Percentiles rank a stretch among this genome's conserved stretches.
Conservation (phyloP, 2,113 vertebrate genomes). For the Leucopternis melanops region DNA sequence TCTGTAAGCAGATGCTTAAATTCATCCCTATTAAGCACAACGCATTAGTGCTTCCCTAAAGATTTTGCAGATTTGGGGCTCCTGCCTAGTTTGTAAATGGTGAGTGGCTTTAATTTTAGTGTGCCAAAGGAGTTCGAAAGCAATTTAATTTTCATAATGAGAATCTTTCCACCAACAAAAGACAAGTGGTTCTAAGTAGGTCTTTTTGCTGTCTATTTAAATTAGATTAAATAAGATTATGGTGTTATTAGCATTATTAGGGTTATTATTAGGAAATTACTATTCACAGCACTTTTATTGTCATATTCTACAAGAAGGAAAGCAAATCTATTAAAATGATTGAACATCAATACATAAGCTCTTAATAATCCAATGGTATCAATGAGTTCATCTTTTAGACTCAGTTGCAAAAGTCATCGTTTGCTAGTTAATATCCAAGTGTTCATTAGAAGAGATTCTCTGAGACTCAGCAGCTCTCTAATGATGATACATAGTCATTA, state of each 20-base stretch:
- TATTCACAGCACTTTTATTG: slow-evolving; percentile 16
- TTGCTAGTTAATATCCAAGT: slow-evolving; percentile 26
- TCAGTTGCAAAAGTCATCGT: not conserved
- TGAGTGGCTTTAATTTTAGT: slow-evolving; percentile 18
- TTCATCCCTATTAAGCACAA: not conserved
- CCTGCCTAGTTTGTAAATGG: not conserved
- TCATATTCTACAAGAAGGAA: not conserved
- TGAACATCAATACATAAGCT: slow-evolving; percentile 31
- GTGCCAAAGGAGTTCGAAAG: slow-evolving; percentile 18
- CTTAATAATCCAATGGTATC: slow-evolving; percentile 33
- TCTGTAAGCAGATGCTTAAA: not conserved
- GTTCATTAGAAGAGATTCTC: slow-evolving; percentile 34
- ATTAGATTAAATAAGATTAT: slow-evolving; percentile 58
- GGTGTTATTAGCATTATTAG: slow-evolving; percentile 47
- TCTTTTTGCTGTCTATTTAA: slow-evolving; percentile 11
- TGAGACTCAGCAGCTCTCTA: slow-evolving; percentile 14
- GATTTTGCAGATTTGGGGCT: slow-evolving; percentile 1
- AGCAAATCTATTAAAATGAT: slow-evolving; percentile 27
- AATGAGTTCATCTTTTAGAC: slow-evolving; percentile 35
- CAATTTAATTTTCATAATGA: slow-evolving; percentile 42
- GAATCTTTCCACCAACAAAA: slow-evolving; percentile 15
- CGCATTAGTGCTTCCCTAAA: not conserved
- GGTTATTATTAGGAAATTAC: slow-evolving; percentile 45
- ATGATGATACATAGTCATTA: not conserved
- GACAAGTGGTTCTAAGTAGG: slow-evolving; percentile 10